Base-by-base conservation (phyloP, 2,797 vertebrate species). In the Pangasius krempfi region DNA sequence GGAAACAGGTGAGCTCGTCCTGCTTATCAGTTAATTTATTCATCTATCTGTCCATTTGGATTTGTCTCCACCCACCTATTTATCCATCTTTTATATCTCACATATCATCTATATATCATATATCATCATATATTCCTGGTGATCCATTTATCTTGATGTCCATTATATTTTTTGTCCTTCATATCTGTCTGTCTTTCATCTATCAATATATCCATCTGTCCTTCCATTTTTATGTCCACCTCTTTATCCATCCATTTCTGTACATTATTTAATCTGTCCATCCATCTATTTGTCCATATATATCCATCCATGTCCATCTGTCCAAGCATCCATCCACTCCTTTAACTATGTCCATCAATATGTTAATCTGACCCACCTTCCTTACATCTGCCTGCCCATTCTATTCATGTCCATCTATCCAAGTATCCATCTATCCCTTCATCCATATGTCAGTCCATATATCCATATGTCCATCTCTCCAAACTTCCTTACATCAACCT, bases 1-100 rank as follows among this genome's bases (percentile, higher is more conserved):
- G 0, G 98, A 98, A 90, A 95, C 97, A 96, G 98, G 98, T 91
- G 58, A 81, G 52, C 3, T 16, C 5, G 22, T 62, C 18, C 25
- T 8, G 30, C 54, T 44, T 64, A 18, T 64, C 60, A 50, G 27
- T 52, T 27, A 1, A 50, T 27, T 18, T 40, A 27, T 86, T 14
- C 18, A 20, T 56, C 50, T 22, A 27, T 47, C 7, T 70, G 13
- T 84, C 44, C 6, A 27, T 47, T 16, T 44, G 22, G 10, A n/a
- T 27, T 56, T 80, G 78, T 20, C 27, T 27, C 66, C 20, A 73
- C 20, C 70, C 6, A 9, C 62, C 20, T 47, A 25, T 73, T 10
- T 27, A 13, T 40, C 5, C 12, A 25, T 72, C 44, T 40, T 33
- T 1, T 30, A 37, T 37, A 37, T 37, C 37, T 37, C 37, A 37